Evolutionary conservation across 2,888 invertebrate genomes (phyloP), one percentile per base, ranked within the genome.

Genomic region (Vandiemenella viatica): DNA sequence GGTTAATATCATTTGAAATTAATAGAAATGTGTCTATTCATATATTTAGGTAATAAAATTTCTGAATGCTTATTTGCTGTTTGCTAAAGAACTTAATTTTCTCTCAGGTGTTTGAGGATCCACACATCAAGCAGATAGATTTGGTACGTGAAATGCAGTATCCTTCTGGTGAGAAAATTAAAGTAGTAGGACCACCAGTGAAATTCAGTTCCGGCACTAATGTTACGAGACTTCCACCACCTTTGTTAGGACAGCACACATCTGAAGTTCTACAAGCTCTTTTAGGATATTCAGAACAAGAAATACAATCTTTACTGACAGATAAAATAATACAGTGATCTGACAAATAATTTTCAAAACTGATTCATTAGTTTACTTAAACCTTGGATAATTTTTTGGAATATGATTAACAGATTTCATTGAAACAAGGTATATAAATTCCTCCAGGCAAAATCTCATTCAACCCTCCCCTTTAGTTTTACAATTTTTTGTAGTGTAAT

Each of bases 161-260:
- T 66, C 72, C 80, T 0, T 69, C 69, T 22, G 88, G 86, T 0
- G 58, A 52, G 6, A 58, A 52, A 8, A 69, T 95, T 3, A 84
- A 80, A 63, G 66, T 89, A 5, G 84, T 90, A 40, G 91, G 87
- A 0, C 92, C 95, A 1, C 82, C 95, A 0, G 93, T 95, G 0
- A 73, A 71, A 41, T 96, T 79, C 62, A 84, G 84, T 57, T 75
- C 74, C 45, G 79, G 81, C 0, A 74, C 75, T 1, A 88, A 89
- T 61, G 65, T 68, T 54, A 77, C 82, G 0, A 73, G 83, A 50
- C 69, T 69, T 3, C 76, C 90, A 0, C 93, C 96, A 0, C 96
- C 96, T 0, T 66, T 70, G 6, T 67, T 95, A 20, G 96, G 95
- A 0, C 79, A 96, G 63, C 93, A 97, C 61, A 95, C 96, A 0